Percentiles rank a stretch among this genome's conserved stretches.
Evolutionary conservation across 2,888 invertebrate genomes (phyloP).

Genomic region (Scaptomyza caliginosa): DNA sequence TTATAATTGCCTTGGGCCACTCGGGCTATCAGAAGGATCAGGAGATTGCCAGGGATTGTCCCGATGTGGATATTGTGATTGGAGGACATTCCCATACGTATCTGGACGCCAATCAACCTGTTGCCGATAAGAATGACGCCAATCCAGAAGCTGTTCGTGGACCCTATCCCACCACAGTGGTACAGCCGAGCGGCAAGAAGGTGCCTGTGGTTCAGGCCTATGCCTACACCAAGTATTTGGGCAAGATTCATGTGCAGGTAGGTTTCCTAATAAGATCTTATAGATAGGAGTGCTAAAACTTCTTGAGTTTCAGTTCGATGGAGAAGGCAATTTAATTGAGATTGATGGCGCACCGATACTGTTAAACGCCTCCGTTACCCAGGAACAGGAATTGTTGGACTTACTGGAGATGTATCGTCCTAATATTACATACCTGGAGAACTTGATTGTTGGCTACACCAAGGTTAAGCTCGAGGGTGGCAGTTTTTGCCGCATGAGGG

Average conservation of each 20-base stretch:
- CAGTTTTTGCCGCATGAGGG: conserved; percentile 87
- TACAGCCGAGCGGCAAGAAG: conserved; percentile 88
- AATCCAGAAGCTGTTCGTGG: conserved; percentile 84
- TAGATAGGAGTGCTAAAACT: not conserved
- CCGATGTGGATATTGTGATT: conserved; percentile 93
- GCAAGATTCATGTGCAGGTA: conserved; percentile 87
- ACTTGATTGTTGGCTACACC: conserved; percentile 87
- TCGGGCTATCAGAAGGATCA: conserved; percentile 92
- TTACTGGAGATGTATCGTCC: conserved; percentile 87
- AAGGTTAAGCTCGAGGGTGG: conserved; percentile 89
- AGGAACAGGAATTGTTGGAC: conserved; percentile 87
- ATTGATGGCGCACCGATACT: conserved; percentile 91
- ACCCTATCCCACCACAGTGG: conserved; percentile 90
- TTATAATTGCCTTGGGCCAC: conserved; percentile 95
- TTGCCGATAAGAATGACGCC: conserved; percentile 54
- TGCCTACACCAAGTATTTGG: conserved; percentile 95
- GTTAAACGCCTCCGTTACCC: conserved; percentile 87
- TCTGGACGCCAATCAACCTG: conserved; percentile 88
- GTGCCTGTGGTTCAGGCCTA: conserved; percentile 95
- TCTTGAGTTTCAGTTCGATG: conserved; percentile 86
- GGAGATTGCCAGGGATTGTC: conserved; percentile 90
- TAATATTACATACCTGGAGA: conserved; percentile 85
- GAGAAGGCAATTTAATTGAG: conserved; percentile 88
- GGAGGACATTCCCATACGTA: conserved; percentile 97
- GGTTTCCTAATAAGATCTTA: not conserved